Base-by-base conservation (phyloP, 1,140 invertebrate species). In the Drosophila cardini region DNA sequence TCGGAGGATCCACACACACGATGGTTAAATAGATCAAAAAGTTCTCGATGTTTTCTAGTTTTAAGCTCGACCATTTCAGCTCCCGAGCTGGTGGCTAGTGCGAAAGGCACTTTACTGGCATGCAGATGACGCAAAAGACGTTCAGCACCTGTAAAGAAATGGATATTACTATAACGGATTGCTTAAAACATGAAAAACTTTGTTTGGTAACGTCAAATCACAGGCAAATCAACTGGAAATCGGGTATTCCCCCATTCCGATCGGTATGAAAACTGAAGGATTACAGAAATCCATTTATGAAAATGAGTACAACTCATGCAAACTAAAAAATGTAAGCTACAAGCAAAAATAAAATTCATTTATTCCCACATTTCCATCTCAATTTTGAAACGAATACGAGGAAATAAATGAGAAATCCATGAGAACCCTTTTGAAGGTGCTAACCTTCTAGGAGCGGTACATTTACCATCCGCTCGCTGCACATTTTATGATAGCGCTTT, bases 81-180 rank as follows among this genome's bases (percentile, higher is more conserved):
- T 53, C 95, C 95, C 0, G 97, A 98, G 57, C 97, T 98, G 2
- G 98, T 99, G 0, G 98, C 98, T 52, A 99, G 93, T 4, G 96
- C 96, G 50, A 98, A 96, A 4, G 97, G 97, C 62, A 98, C 93
- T 26, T 96, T 95, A 30, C 97, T 94, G 62, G 95, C 93, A 70
- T 96, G 93, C 1, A 99, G 93, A 92, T 99, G 97, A 45, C 93
- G 93, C 0, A 99, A 94, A 26, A 99, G 92, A 76, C 94, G 94
- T 90, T 97, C 96, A 26, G 96, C 98, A 76, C 98, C 98, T 97
- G 87, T 9, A 90, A 21, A 26, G 6, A 5, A 43, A 52, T 30
- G 9, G 36, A 26, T 57, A 2, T 34, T 3, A 36, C 2, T 26
- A 15, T 8, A 40, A 32, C 6, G 32, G 9, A 11, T 13, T 30